Evolutionary conservation across 2,113 vertebrate genomes (phyloP), one percentile per base, ranked within the genome.

Genomic region (Meriones unguiculatus): DNA sequence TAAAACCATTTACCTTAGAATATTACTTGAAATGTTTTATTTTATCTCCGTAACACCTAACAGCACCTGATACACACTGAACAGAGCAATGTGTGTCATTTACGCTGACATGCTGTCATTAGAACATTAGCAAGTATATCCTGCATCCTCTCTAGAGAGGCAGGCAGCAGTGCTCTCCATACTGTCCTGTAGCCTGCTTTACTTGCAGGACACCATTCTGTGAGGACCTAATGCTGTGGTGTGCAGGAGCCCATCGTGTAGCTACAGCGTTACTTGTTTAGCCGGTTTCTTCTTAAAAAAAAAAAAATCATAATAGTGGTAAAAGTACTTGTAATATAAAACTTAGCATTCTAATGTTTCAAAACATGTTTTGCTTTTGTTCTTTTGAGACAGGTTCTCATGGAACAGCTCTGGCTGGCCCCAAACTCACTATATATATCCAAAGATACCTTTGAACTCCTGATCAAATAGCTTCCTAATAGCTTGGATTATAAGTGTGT

Each of bases 1-100:
- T 87, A 46, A 64, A 85, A 64, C 80, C 89, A 14, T 88, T 87
- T 41, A 76, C 13, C 25, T 78, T 91, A 86, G 64, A 91, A 75
- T 73, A 81, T 59, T 85, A 86, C 28, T 65, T 93, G 75, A 41
- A 69, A 57, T 77, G 17, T 64, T 86, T 46, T 94, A 64, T 70
- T 64, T 91, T 91, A 84, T 80, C 86, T 18, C 54, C 64, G 62
- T 12, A 46, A 54, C 6, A 67, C 28, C 20, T 80, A 73, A 78
- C 11, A n/a, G n/a, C 30, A 72, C 32, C 76, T 69, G 73, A 70
- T 76, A 50, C 67, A 46, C 46, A 4, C 46, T 46, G 46, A 46
- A 46, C 46, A 82, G 69, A 65, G 85, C 65, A 89, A 35, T 91
- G 67, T 77, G 41, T 52, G 73, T 84, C 20, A 57, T 32, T 3